A percentile compares a stretch with the other conserved stretches of the same genome.
Evolutionary conservation across 2,797 vertebrate genomes (phyloP).

Genomic region (Pipistrellus pygmaeus): DNA sequence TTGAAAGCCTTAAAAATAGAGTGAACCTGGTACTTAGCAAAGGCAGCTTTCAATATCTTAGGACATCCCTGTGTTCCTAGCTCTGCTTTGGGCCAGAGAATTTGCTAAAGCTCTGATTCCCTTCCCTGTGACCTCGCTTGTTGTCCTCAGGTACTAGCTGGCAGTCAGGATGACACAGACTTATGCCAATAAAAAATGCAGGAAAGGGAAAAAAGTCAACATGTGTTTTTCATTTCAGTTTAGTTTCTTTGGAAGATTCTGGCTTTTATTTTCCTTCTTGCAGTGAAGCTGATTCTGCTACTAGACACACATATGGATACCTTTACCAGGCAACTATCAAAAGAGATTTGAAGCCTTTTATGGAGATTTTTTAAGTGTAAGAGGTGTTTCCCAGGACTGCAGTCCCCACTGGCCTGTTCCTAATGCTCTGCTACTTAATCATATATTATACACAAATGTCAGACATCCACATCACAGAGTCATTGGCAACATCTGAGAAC

Average conservation of each 20-base stretch:
- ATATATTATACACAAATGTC: neutral
- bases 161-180: constrained; percentile 44
- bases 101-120: constrained; percentile 29
- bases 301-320: constrained; percentile 38
- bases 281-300: constrained; percentile 52
- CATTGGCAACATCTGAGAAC: neutral
- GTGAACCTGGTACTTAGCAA: constrained; percentile 38
- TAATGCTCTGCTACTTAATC: neutral
- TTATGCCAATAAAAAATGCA: neutral
- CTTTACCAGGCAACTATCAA: constrained; percentile 60
- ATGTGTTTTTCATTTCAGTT: constrained; percentile 61
- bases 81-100: neutral
- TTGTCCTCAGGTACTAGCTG: constrained; percentile 57
- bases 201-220: constrained; percentile 40
- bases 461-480: neutral
- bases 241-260: constrained; percentile 54
- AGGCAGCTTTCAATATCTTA: neutral
- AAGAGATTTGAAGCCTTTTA: constrained; percentile 30
- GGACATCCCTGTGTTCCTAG: neutral
- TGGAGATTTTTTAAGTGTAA: neutral
- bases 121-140: neutral
- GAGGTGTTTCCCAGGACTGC: neutral
- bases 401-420: neutral
- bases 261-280: constrained; percentile 48
- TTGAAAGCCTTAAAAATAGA: constrained; percentile 68